Base-by-base conservation (phyloP, 2,797 vertebrate species). In the Coccyzus lansbergi region DNA sequence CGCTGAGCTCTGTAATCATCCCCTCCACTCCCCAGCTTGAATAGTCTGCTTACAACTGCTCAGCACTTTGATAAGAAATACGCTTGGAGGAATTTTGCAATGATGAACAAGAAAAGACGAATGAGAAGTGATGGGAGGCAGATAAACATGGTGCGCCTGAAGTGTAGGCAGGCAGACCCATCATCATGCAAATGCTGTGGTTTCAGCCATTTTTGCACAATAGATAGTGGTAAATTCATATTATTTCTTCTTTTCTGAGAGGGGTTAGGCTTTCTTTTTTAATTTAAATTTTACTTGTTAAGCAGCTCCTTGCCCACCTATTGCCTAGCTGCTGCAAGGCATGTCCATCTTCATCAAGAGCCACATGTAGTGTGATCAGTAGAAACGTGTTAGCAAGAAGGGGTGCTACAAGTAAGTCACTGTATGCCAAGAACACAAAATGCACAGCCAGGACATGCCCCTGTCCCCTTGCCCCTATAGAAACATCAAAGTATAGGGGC, bases 31-130 rank as follows among this genome's bases (percentile, higher is more conserved):
- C 36, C 13, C 72, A 88, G n/a, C 19, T 1, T 52, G 25, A 84
- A 51, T 63, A 86, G 65, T 26, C 82, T 76, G 67, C 70, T 90
- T 76, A 49, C 38, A 69, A 33, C 67, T 34, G 77, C 40, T 75
- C 55, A 79, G 38, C 46, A 21, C 67, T 86, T 67, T 21, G 48
- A 62, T 44, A 76, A 92, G 82, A 88, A 91, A 80, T 40, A 72
- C 0, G 10, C 52, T 84, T 26, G 15, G 31, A 84, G 55, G 31
- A 76, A 55, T 88, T 94, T 72, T 76, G 78, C 67, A 72, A 15
- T 9, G 12, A 59, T 26, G 28, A 69, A 75, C 53, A 64, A 46
- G 64, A 83, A 86, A 56, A 86, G 51, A 51, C 3, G 12, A 86
- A 68, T 0, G 25, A 55, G 49, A 70, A 67, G n/a, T 0, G 1